phyloP scores from a whole-genome alignment of 1,140 invertebrate species.

The Lerema accius region DNA sequence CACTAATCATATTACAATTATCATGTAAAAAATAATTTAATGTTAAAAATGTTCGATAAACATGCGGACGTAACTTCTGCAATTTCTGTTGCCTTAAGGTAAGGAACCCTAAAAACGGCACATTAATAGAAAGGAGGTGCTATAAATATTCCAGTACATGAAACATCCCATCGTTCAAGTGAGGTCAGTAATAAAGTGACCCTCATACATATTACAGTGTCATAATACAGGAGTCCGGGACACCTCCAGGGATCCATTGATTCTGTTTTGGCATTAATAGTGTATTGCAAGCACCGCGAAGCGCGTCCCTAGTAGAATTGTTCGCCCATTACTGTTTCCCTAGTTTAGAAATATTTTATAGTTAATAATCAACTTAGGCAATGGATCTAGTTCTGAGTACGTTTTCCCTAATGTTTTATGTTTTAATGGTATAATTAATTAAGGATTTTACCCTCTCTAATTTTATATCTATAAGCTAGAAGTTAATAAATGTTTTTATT shows the following conservation, averaged over 20 bases:
- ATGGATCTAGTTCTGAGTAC: neutral
- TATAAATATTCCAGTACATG: constrained; percentile 10
- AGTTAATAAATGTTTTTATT: no score
- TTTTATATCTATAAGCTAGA: no score
- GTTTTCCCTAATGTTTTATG: neutral
- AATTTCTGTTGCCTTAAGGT: no score
- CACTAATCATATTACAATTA: no score
- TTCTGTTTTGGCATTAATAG: constrained; percentile 68
- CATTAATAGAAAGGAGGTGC: constrained; percentile 10
- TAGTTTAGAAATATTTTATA: neutral
- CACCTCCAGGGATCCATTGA: constrained; percentile 65
- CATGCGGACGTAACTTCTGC: no score
- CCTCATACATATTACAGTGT: constrained; percentile 67
- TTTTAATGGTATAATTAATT: no score
- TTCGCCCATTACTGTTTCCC: constrained; percentile 19
- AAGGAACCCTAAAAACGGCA: no score
- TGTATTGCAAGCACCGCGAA: constrained; percentile 47
- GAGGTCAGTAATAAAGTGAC: constrained; percentile 61
- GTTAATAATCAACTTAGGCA: neutral
- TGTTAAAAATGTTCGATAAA: no score
- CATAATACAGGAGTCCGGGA: constrained; percentile 61
- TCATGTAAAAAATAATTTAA: no score
- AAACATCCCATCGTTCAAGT: constrained; percentile 25
- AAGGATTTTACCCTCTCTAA: no score
- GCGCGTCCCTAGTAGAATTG: constrained; percentile 35